Evolutionary conservation across 2,797 vertebrate species (phyloP).

Genomic region (Peromyscus eremicus): DNA sequence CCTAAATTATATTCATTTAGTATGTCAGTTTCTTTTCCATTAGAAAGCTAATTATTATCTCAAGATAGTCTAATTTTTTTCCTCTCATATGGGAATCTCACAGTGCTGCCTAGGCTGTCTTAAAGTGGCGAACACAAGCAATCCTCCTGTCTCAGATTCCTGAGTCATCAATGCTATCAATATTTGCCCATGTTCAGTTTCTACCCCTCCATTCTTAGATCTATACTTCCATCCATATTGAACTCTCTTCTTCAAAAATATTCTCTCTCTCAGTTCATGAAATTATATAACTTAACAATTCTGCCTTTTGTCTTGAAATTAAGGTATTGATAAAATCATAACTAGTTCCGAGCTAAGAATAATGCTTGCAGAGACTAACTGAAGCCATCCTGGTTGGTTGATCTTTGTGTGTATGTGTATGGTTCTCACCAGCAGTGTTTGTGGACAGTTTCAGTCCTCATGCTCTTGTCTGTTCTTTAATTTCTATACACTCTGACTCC

Average conservation of each 20-base stretch:
- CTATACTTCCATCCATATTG: background rate
- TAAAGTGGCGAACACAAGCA: background rate
- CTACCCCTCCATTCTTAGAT: background rate
- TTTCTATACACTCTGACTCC: background rate
- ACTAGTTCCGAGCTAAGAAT: constrained; percentile 16
- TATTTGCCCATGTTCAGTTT: background rate
- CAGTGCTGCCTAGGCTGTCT: background rate
- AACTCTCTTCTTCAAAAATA: constrained; percentile 20
- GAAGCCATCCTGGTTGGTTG: background rate
- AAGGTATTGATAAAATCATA: constrained; percentile 36
- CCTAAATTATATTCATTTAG: constrained; percentile 30
- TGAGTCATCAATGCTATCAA: background rate
- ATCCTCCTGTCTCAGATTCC: background rate
- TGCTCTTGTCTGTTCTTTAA: background rate
- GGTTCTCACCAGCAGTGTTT: background rate
- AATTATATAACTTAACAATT: background rate
- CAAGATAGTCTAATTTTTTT: background rate
- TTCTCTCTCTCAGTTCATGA: background rate
- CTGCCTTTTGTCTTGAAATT: background rate
- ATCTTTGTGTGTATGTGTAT: background rate
- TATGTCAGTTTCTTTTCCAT: background rate
- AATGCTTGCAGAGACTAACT: background rate
- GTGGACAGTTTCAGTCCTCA: background rate
- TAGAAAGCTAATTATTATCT: background rate
- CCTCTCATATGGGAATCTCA: background rate